These are phyloP conservation scores for Diacarnus erythraeanus DNA, from an alignment of 37 sponge, comb jelly and placozoan genomes.

Conservation along the genomic window DNA sequence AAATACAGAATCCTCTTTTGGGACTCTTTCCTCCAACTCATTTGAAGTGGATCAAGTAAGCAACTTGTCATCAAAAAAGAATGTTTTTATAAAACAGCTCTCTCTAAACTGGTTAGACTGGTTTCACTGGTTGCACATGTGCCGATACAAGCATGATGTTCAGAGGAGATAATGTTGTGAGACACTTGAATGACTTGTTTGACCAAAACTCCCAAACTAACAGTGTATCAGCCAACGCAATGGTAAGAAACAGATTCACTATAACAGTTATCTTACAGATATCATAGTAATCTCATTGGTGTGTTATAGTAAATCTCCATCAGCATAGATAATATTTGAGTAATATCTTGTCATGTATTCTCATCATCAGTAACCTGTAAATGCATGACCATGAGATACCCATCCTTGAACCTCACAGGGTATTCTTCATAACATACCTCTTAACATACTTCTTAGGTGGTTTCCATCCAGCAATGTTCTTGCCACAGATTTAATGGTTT, in stretches of 20 bases:
- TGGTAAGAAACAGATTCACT: slow-evolving; percentile 20
- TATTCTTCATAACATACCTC: too few relatives aligned
- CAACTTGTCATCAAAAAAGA: too few relatives aligned
- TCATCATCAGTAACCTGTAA: too few relatives aligned
- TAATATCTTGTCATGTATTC: too few relatives aligned
- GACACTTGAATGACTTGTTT: slow-evolving; percentile 56
- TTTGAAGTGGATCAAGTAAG: slow-evolving; percentile 63
- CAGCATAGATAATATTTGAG: too few relatives aligned
- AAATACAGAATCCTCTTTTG: slow-evolving; percentile 15
- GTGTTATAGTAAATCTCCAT: too few relatives aligned
- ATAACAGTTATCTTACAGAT: neutral
- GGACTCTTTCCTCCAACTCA: slow-evolving; percentile 13
- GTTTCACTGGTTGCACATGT: slow-evolving; percentile 48
- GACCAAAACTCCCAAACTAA: slow-evolving; percentile 28
- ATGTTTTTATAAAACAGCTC: too few relatives aligned
- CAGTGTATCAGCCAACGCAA: slow-evolving; percentile 44
- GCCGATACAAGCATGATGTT: slow-evolving; percentile 49
- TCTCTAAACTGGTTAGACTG: slow-evolving; percentile 21
- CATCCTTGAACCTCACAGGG: too few relatives aligned
- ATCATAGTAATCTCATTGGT: too few relatives aligned
- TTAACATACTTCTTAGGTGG: too few relatives aligned
- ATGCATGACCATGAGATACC: too few relatives aligned
- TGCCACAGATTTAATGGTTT: neutral
- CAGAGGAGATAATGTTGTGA: slow-evolving; percentile 38
- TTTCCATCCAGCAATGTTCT: too few relatives aligned